Evolutionary conservation across 2,888 invertebrate species (phyloP), one percentile per base, ranked within the genome.

Genomic region (Coenonympha arcania): DNA sequence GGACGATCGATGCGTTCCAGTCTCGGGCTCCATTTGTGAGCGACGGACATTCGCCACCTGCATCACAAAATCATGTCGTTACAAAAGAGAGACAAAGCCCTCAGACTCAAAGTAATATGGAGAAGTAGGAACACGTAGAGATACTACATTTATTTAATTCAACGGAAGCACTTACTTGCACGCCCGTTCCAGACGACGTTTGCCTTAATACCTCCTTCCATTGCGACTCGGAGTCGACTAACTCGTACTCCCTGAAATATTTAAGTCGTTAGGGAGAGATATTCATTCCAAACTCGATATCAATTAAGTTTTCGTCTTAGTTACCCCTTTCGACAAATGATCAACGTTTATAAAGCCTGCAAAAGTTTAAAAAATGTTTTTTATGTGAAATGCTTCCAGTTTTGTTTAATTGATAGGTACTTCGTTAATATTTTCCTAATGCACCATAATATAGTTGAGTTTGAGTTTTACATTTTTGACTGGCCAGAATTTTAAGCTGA

Each of bases 171-270:
- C 71, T 66, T 63, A 86, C 85, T 72, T 86, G 87, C 58, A 87
- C 88, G 34, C 82, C 82, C 52, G 79, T 82, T 43, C 82, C 82
- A 42, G 75, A 82, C 55, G 88, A 87, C 52, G 91, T 91, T 64
- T 92, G 91, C 64, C 91, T 90, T 73, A 95, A 91, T 36, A 94
- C 93, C 81, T 95, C 95, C 62, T 92, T 91, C 95, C 95, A 96
- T 75, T 95, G 95, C 45, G 92, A 90, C 63, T 93, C 94, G 5
- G 95, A 95, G 71, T 95, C 95, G 39, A 96, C 92, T 64, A 95
- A 87, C 76, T 95, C 95, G 59, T 87, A 87, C 74, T 87, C 87
- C 78, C 87, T 87, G 74, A 39, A 76, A 72, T 44, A 44, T 48
- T 52, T 33, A 28, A 48, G 31, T 50, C 44, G 42, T 55, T 50